phyloP scores from a whole-genome alignment of 2,113 vertebrate species.

The Kobus ellipsiprymnus region DNA sequence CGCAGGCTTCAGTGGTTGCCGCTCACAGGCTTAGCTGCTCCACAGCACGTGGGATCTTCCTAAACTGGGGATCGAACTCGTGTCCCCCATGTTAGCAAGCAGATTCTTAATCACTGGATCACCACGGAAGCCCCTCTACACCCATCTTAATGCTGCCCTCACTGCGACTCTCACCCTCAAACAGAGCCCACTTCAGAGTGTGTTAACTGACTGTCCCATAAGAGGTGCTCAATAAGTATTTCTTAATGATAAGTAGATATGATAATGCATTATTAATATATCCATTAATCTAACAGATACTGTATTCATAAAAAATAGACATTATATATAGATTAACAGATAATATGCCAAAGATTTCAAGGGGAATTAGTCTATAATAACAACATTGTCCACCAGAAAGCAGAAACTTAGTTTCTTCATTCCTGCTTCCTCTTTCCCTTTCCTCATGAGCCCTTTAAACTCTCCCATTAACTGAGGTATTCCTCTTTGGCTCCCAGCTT shows the following conservation, averaged over 20 bases:
- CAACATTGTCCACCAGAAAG: not conserved
- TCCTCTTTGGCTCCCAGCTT: not conserved
- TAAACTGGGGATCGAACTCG: fast-evolving
- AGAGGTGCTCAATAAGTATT: not conserved
- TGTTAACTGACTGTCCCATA: not conserved
- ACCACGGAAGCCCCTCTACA: not conserved
- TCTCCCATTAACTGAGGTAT: not conserved
- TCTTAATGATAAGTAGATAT: not conserved
- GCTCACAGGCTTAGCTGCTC: not conserved
- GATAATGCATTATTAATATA: not conserved
- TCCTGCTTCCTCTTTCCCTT: not conserved
- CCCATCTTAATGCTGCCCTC: not conserved
- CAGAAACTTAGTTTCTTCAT: not conserved
- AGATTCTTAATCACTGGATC: not conserved
- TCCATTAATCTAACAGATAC: not conserved
- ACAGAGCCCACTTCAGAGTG: not conserved
- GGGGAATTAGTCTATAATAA: not conserved
- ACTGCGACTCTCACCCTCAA: not conserved
- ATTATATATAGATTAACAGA: not conserved
- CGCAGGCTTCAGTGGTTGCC: not conserved
- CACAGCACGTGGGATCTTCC: not conserved
- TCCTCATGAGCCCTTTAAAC: not conserved
- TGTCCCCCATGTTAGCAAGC: not conserved
- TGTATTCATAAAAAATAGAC: not conserved
- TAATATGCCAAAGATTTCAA: not conserved